Percentiles rank a stretch among this genome's conserved stretches.
Evolutionary conservation across 2,888 invertebrate genomes (phyloP).

Genomic region (Mimas tiliae): DNA sequence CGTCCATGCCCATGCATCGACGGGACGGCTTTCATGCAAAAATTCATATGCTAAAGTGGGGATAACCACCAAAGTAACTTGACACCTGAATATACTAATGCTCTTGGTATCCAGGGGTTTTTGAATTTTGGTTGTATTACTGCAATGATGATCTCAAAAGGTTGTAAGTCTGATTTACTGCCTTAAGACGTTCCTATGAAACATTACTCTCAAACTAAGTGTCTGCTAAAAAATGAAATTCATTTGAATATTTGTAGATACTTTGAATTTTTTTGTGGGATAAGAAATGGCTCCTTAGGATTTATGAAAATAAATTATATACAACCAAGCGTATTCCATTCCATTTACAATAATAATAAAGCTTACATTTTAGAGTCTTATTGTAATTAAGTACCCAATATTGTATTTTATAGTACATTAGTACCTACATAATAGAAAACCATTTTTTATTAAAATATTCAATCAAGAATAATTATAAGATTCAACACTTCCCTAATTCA

Average conservation of each 20-base stretch:
- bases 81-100: slow-evolving; percentile 34
- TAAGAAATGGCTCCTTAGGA: background rate
- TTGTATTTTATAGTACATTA: too few species aligned
- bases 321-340: background rate
- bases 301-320: background rate
- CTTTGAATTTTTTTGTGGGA: background rate
- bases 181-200: slow-evolving; percentile 50
- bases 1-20: slow-evolving; percentile 62
- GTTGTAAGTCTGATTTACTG: slow-evolving; percentile 68
- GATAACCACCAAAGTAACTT: slow-evolving; percentile 46
- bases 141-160: slow-evolving; percentile 58
- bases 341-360: too few species aligned
- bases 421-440: too few species aligned
- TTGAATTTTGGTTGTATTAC: slow-evolving; percentile 43
- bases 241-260: background rate
- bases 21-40: slow-evolving; percentile 56
- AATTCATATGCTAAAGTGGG: slow-evolving; percentile 52
- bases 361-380: too few species aligned
- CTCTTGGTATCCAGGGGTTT: slow-evolving; percentile 35
- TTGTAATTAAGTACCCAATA: too few species aligned
- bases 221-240: slow-evolving; percentile 1
- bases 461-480: too few species aligned
- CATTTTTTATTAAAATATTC: too few species aligned
- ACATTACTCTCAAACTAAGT: slow-evolving; percentile 5
- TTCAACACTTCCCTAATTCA: too few species aligned